A percentile compares a stretch with the other conserved stretches of the same genome.
phyloP scores from a whole-genome alignment of 2,888 invertebrate species.

The Morpho deidamia region DNA sequence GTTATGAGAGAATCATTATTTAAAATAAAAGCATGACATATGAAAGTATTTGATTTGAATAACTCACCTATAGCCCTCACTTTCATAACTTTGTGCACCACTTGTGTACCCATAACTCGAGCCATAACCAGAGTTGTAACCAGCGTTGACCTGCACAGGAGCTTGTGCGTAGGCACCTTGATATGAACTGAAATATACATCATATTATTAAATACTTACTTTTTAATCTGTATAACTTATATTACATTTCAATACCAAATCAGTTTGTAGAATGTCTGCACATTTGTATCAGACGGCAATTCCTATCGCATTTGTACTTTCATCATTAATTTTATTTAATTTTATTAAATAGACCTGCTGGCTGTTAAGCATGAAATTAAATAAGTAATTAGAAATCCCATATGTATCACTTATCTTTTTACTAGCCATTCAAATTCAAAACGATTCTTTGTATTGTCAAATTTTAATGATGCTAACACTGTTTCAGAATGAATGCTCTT shows the following conservation, averaged over 20 bases:
- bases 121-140: conserved; percentile 56
- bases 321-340: conserved; percentile 25
- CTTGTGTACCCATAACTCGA: conserved; percentile 63
- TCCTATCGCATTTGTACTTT: conserved; percentile 51
- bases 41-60: background rate
- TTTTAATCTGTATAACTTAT: background rate
- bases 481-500: too few relatives aligned
- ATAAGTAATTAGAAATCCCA: too few relatives aligned
- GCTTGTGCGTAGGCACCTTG: conserved; percentile 57
- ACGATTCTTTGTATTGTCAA: too few relatives aligned
- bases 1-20: too few relatives aligned
- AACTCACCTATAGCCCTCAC: conserved; percentile 60
- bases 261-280: conserved; percentile 61
- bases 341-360: background rate
- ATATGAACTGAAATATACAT: conserved; percentile 47
- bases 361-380: too few relatives aligned
- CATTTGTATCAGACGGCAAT: conserved; percentile 72
- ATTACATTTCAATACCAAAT: conserved; percentile 19
- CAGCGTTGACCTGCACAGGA: conserved; percentile 42
- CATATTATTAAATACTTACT: background rate
- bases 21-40: too few relatives aligned
- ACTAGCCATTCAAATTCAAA: too few relatives aligned
- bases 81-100: conserved; percentile 56
- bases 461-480: too few relatives aligned
- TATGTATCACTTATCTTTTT: too few relatives aligned